These are phyloP conservation scores for Mirounga angustirostris DNA, from an alignment of 2,113 vertebrate species.

Conservation along the genomic window DNA sequence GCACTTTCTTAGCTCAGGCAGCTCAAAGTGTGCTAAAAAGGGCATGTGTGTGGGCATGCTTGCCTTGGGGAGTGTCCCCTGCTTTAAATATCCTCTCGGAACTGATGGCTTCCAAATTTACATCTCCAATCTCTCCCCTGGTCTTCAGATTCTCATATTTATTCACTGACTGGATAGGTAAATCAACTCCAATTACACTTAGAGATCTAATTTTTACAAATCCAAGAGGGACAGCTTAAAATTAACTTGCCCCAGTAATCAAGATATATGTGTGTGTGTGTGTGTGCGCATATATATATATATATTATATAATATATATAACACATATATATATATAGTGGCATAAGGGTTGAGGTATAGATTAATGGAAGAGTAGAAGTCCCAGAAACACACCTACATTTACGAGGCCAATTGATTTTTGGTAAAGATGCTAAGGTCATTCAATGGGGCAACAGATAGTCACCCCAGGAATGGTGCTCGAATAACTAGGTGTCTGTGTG, in stretches of 20 bases:
- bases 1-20: background rate
- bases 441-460: background rate
- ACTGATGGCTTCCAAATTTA: background rate
- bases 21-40: background rate
- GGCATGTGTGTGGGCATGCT: background rate
- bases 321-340: background rate
- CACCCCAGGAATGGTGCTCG: background rate
- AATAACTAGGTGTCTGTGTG: background rate
- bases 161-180: background rate
- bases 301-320: no score
- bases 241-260: background rate
- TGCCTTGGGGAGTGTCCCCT: background rate
- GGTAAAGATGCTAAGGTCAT: background rate
- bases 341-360: background rate
- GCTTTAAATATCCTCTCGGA: background rate
- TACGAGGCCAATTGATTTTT: background rate
- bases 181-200: background rate
- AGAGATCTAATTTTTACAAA: background rate
- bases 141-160: background rate
- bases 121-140: background rate
- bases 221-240: background rate
- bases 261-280: background rate
- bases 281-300: no score
- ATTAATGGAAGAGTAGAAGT: background rate
- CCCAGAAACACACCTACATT: background rate